Percentiles rank a stretch among this genome's conserved stretches.
These are phyloP conservation scores for Tyrannus savana DNA, from an alignment of 2,113 vertebrate genomes.

Conservation along the genomic window DNA sequence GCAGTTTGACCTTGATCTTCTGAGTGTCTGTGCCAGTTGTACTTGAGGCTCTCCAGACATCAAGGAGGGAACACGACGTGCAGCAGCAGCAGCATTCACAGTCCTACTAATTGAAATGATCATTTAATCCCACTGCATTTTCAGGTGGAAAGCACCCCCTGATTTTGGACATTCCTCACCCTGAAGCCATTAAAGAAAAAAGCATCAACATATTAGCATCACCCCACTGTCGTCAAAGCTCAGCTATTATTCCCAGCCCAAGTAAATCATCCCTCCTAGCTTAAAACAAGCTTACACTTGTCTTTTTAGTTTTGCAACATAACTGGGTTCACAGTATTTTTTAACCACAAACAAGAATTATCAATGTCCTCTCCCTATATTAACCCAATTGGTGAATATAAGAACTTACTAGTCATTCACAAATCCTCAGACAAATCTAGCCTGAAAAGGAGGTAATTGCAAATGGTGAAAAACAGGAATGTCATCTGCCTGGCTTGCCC, in stretches of 20 bases:
- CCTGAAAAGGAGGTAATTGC: background rate
- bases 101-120: constrained; percentile 26
- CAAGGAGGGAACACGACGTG: constrained; percentile 14
- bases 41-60: constrained; percentile 7
- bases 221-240: background rate
- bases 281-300: background rate
- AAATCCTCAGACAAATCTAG: background rate
- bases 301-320: background rate
- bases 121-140: background rate
- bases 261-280: background rate
- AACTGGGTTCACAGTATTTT: background rate
- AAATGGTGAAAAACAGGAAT: background rate
- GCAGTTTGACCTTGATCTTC: constrained; percentile 53
- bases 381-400: background rate
- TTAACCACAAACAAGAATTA: background rate
- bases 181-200: background rate
- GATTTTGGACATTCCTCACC: background rate
- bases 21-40: background rate
- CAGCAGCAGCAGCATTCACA: constrained; percentile 20
- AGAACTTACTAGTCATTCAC: background rate
- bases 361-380: background rate
- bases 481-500: background rate
- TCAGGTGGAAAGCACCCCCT: background rate
- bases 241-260: background rate
- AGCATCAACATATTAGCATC: background rate